Conservation (phyloP, 2,113 vertebrate species). For the Plotosus lineatus region DNA sequence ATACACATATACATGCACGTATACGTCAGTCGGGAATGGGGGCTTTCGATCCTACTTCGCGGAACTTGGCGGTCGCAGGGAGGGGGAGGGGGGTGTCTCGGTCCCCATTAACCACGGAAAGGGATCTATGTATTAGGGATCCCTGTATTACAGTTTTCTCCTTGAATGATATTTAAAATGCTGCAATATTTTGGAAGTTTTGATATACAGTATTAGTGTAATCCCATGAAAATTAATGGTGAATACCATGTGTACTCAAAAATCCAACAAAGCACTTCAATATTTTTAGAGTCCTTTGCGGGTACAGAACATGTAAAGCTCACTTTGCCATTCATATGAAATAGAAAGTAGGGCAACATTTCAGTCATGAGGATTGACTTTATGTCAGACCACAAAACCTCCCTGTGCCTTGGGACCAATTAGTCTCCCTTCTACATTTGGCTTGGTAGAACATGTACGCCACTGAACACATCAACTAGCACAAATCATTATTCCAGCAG, state of each 20-base stretch:
- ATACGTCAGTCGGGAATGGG: too few species aligned
- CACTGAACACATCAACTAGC: neutral
- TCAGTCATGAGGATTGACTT: neutral
- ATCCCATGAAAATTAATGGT: neutral
- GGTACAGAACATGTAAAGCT: neutral
- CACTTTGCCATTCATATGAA: neutral
- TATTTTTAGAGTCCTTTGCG: neutral
- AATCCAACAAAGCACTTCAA: neutral
- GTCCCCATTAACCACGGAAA: too few species aligned
- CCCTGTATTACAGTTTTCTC: neutral
- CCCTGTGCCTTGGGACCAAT: constrained; percentile 51
- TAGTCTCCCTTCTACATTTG: constrained; percentile 47
- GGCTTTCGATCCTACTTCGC: too few species aligned
- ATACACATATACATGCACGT: too few species aligned
- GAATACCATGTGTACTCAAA: neutral
- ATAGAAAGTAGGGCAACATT: neutral
- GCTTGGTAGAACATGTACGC: neutral
- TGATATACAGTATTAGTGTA: neutral
- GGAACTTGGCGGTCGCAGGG: too few species aligned
- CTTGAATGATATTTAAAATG: neutral
- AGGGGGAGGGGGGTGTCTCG: too few species aligned
- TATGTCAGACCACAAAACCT: constrained; percentile 29
- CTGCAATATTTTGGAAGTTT: neutral
- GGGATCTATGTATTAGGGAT: too few species aligned
- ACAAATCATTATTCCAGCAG: constrained; percentile 7